Evolutionary conservation across 2,797 vertebrate genomes (phyloP).

Genomic region (Thunnus albacares): DNA sequence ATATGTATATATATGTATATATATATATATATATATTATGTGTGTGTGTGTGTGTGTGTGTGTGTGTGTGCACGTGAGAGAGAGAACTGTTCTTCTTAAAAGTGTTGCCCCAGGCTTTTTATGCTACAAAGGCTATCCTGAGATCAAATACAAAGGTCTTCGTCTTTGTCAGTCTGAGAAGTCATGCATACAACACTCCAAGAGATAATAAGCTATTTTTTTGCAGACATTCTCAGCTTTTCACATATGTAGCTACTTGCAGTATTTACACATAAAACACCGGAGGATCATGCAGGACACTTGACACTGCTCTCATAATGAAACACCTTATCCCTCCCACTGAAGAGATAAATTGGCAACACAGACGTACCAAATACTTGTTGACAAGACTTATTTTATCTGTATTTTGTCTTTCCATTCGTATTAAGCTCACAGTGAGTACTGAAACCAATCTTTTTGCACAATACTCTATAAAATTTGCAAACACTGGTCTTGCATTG

Average conservation of each 20-base stretch:
- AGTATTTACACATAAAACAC: constrained; percentile 1
- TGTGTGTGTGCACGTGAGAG: constrained; percentile 4
- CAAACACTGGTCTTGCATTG: neutral
- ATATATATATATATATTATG: neutral
- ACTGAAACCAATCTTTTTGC: neutral
- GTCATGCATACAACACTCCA: constrained; percentile 22
- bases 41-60: constrained; percentile 3
- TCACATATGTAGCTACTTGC: neutral
- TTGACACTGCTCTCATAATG: neutral
- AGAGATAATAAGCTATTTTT: constrained; percentile 49
- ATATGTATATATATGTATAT: neutral
- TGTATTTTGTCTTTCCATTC: neutral
- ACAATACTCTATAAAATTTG: neutral
- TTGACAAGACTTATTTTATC: neutral
- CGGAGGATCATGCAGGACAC: neutral
- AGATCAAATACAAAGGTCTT: constrained; percentile 68
- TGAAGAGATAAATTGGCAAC: neutral
- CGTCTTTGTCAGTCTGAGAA: constrained; percentile 62
- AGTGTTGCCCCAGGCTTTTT: constrained; percentile 63
- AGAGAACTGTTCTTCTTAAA: constrained; percentile 68
- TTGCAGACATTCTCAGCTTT: constrained; percentile 21
- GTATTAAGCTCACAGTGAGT: neutral
- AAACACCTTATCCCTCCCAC: neutral
- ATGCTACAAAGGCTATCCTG: constrained; percentile 65
- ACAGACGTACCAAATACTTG: neutral